phyloP scores from a whole-genome alignment of 2,113 vertebrate genomes.

The Chauna torquata region DNA sequence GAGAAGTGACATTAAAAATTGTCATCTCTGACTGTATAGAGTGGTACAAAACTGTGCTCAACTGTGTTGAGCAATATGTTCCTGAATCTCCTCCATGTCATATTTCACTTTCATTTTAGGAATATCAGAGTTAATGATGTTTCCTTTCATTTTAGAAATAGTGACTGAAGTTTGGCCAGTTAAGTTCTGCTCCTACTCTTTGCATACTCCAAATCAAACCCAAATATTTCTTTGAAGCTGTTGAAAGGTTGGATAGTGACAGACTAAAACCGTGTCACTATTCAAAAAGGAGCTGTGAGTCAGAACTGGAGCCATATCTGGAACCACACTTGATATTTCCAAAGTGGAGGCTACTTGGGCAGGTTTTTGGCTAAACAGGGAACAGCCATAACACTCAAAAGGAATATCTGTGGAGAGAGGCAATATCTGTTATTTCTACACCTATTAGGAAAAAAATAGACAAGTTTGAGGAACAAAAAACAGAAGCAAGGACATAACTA shows the following conservation, averaged over 20 bases:
- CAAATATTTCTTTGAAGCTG: constrained; percentile 5
- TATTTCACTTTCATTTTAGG: constrained; percentile 8
- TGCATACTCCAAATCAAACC: neutral
- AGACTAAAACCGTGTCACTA: neutral
- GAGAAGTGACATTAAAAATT: neutral
- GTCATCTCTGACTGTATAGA: neutral
- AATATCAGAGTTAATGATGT: neutral
- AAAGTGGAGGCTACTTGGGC: neutral
- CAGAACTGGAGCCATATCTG: neutral
- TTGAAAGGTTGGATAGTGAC: neutral
- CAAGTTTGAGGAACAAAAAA: neutral
- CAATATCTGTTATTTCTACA: neutral
- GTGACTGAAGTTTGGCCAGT: neutral
- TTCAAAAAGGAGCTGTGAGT: neutral
- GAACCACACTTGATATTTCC: neutral
- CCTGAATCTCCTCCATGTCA: neutral
- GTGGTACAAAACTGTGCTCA: neutral
- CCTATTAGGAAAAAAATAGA: neutral
- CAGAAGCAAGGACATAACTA: neutral
- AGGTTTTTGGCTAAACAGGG: neutral
- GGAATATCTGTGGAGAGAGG: neutral
- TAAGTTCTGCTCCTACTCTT: neutral
- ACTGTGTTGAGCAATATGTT: neutral
- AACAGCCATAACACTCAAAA: neutral
- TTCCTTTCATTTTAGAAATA: neutral